A percentile compares a stretch with the other conserved stretches of the same genome.
Conservation (phyloP, 2,113 vertebrate genomes). For the Mionectes macconnelli region DNA sequence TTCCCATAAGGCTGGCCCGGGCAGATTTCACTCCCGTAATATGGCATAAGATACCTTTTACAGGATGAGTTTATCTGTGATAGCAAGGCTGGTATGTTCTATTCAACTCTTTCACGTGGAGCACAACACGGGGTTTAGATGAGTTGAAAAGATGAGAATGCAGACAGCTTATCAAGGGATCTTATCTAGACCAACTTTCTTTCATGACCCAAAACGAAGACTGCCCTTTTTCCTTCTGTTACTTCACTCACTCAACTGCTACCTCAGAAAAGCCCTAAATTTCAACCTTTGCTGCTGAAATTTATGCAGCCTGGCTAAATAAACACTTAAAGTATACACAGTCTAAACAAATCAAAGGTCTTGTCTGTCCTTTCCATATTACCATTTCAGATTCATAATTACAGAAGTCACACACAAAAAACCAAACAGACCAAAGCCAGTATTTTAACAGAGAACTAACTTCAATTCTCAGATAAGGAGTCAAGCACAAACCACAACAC, state of each 20-base stretch:
- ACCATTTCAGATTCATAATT: not conserved
- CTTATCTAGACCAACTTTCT: not conserved
- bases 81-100: not conserved
- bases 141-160: not conserved
- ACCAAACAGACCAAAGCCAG: not conserved
- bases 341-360: not conserved
- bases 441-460: not conserved
- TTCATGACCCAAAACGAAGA: rapidly evolving
- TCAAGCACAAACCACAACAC: not conserved
- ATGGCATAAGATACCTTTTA: rapidly evolving
- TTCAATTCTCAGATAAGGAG: not conserved
- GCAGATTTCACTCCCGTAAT: not conserved
- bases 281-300: not conserved
- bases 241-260: not conserved
- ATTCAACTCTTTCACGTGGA: not conserved
- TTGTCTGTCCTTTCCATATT: not conserved
- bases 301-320: not conserved
- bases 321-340: not conserved
- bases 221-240: not conserved
- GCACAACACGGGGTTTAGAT: not conserved
- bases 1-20: not conserved
- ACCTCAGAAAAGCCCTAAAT: not conserved
- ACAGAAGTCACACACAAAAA: not conserved
- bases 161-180: not conserved
- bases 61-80: not conserved